phyloP scores from a whole-genome alignment of 2,797 vertebrate genomes.

The Leontopithecus rosalia region DNA sequence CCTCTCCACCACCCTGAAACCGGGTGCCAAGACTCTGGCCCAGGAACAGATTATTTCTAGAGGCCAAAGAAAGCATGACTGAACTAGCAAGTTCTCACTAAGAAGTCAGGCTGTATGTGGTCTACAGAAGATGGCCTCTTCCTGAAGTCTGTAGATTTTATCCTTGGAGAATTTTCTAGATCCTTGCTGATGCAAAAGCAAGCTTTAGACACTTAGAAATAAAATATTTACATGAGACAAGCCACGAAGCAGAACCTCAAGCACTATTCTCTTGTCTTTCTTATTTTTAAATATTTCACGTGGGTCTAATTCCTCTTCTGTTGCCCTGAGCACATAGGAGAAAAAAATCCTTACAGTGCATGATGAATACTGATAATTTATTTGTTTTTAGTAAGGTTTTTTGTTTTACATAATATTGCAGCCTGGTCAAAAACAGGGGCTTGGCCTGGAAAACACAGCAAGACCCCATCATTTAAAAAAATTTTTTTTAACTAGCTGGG shows the following conservation, averaged over 20 bases:
- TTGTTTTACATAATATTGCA: not conserved
- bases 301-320: not conserved
- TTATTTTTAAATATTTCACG: not conserved
- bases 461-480: not conserved
- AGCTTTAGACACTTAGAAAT: not conserved
- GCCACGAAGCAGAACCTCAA: not conserved
- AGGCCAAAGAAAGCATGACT: constrained; percentile 36
- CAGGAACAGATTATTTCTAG: not conserved
- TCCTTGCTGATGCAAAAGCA: not conserved
- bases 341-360: not conserved
- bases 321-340: not conserved
- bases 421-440: not conserved
- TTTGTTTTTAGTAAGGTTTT: not conserved
- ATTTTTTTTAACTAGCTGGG: not conserved
- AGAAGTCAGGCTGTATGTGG: not conserved
- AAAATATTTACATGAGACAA: not conserved
- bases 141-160: not conserved
- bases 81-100: not conserved
- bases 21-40: constrained; percentile 52
- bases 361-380: not conserved
- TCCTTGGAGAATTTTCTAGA: not conserved
- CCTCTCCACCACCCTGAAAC: not conserved
- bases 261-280: not conserved
- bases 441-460: not conserved
- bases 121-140: not conserved